Evolutionary conservation across 2,113 vertebrate genomes (phyloP), one percentile per base, ranked within the genome.

Genomic region (Cisticola juncidis): DNA sequence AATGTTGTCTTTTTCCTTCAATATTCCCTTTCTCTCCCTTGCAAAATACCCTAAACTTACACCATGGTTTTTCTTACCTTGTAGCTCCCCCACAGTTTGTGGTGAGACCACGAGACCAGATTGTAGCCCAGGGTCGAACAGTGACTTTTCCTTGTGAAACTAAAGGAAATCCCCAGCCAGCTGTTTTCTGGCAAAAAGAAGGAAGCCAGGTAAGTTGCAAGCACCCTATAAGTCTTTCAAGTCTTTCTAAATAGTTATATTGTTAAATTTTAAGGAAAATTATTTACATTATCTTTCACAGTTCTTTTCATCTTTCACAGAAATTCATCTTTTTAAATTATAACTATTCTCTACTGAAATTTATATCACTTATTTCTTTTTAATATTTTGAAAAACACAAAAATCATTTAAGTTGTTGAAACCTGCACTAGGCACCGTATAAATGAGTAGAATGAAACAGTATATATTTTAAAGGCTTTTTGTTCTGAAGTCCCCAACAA

Each of bases 101-200:
- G 97, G 98, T 99, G 96, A 98, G 99, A 76, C 99, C 99, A 40
- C 98, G 99, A 92, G 99, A 99, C 98, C 99, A 99, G 97, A 99
- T 99, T 86, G 99, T 99, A 96, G 98, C 99, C 68, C 99, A 99
- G 95, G 99, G 99, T 60, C 98, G 99, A 73, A 99, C 98, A 9
- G 99, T 99, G 92, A 99, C 98, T 81, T 99, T 99, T 97, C 99
- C 99, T 33, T 99, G 99, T 97, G 99, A 99, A 98, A 99, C 99
- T 71, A 99, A 99, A 98, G 99, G 99, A 93, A 99, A 99, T 95
- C 99, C 99, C 33, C 99, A 99, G 86, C 99, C 99, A 70, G 99
- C 99, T 51, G 99, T 99, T 78, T 99, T 99, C 97, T 99, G 99
- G 99, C 99, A 99, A 96, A 99, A 99, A 95, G 99, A 99, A 97